Percentiles rank a stretch among this genome's conserved stretches.
These are phyloP conservation scores for Spilogale gracilis DNA, from an alignment of 2,113 vertebrate species.

Conservation along the genomic window DNA sequence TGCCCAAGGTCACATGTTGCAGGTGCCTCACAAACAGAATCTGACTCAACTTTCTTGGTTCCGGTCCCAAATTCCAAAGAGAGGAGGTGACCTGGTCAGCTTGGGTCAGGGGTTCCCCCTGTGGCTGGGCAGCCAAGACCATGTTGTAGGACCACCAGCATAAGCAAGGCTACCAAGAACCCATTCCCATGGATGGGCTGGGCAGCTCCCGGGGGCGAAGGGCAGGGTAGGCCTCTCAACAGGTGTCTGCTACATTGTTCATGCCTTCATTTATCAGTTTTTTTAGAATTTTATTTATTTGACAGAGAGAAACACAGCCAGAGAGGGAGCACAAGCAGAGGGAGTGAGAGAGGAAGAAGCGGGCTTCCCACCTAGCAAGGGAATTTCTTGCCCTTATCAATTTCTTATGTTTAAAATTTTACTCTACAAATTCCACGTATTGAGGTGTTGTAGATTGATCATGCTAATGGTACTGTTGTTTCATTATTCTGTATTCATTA, in stretches of 20 bases:
- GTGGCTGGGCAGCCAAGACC: not conserved
- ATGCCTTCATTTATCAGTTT: not conserved
- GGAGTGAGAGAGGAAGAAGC: no score
- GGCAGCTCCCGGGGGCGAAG: not conserved
- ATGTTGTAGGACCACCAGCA: not conserved
- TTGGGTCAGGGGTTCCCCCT: not conserved
- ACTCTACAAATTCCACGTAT: not conserved
- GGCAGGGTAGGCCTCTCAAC: not conserved
- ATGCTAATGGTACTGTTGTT: not conserved
- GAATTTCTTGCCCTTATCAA: not conserved
- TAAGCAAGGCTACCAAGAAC: not conserved
- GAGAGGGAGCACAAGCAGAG: no score
- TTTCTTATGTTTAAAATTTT: not conserved
- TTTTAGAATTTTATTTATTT: not conserved
- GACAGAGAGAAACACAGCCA: no score
- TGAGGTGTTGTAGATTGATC: not conserved
- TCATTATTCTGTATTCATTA: not conserved
- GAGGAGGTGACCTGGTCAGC: not conserved
- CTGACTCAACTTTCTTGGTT: not conserved
- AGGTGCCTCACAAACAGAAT: not conserved
- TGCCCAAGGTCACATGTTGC: not conserved
- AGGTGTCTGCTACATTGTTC: not conserved
- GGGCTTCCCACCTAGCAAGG: no score
- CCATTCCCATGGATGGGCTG: not conserved
- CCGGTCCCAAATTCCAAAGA: conserved; percentile 9